Evolutionary conservation across 2,797 vertebrate species (phyloP), one percentile per base, ranked within the genome.

Genomic region (Smutsia temminckii): DNA sequence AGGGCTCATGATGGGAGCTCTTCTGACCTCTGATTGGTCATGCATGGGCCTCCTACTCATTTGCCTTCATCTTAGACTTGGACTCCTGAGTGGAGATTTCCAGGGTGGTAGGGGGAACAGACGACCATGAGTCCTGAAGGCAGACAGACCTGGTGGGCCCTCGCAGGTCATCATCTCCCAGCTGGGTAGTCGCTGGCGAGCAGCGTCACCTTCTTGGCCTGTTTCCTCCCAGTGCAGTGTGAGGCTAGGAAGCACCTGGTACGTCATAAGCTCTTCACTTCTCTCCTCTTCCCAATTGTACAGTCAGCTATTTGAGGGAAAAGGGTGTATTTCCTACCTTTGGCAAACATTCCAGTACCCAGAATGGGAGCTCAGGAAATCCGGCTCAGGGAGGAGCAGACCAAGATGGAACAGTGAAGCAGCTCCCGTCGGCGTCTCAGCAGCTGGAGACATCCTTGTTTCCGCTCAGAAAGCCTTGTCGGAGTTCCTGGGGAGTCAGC

Each of bases 191-290:
- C 23, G 0, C 25, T 34, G 27, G 37, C 27, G 23, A 23, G 53
- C 23, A 32, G 0, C 16, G 4, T 21, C 16, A 12, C 68, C 53
- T 63, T 51, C 16, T 29, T 23, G 20, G n/a, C 34, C 55, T 90
- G 6, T 42, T 37, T 55, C 51, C 69, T 83, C 55, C 4, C 2
- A 8, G 2, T 4, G 25, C 6, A 5, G 5, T 34, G 0, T 55
- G 49, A 42, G 81, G 40, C 75, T 17, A 42, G 10, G 27, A 71
- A 63, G 8, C 5, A 23, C 42, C 13, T 66, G 27, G 20, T 11
- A 5, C 27, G 6, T 21, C 25, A 12, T 37, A 40, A 29, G 64
- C 16, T 17, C 51, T 53, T 64, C 12, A 32, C 37, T 74, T 55
- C 57, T 78, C 55, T 68, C 18, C 2, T n/a, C 77, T 79, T 89